Evolutionary conservation across 2,888 invertebrate genomes (phyloP).

Genomic region (Mythimna albipuncta): DNA sequence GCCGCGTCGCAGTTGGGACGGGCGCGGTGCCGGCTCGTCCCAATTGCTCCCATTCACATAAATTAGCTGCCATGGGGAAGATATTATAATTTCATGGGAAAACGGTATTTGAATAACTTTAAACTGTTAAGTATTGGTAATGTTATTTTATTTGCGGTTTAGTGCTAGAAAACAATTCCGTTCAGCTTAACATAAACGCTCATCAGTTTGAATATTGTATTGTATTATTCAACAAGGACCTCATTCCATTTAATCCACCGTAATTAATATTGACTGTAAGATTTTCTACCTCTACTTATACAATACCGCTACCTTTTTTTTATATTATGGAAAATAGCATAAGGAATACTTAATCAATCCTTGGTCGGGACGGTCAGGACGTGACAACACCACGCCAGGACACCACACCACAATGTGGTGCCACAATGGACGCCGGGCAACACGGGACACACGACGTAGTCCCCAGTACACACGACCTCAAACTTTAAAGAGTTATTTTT

Average conservation of each 20-base stretch:
- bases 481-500: neutral
- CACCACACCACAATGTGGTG: no score
- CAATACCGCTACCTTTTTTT: conserved; percentile 1
- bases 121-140: conserved; percentile 30
- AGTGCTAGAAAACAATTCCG: conserved; percentile 4
- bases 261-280: neutral
- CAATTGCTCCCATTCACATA: conserved; percentile 53
- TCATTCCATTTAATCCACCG: neutral
- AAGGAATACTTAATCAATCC: conserved; percentile 7
- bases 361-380: conserved; percentile 8
- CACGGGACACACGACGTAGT: conserved; percentile 17
- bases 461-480: neutral
- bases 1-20: conserved; percentile 55
- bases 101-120: conserved; percentile 39
- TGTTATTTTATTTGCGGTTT: conserved; percentile 26
- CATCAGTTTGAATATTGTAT: neutral
- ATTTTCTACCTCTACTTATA: neutral
- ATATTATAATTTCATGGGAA: conserved; percentile 51
- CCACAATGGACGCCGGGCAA: conserved; percentile 28
- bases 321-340: conserved; percentile 23
- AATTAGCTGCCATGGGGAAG: conserved; percentile 45
- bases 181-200: neutral
- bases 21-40: conserved; percentile 65
- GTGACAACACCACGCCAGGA: conserved; percentile 31
- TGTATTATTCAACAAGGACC: neutral